Evolutionary conservation across 2,888 invertebrate species (phyloP).

Genomic region (Clitarchus hookeri): DNA sequence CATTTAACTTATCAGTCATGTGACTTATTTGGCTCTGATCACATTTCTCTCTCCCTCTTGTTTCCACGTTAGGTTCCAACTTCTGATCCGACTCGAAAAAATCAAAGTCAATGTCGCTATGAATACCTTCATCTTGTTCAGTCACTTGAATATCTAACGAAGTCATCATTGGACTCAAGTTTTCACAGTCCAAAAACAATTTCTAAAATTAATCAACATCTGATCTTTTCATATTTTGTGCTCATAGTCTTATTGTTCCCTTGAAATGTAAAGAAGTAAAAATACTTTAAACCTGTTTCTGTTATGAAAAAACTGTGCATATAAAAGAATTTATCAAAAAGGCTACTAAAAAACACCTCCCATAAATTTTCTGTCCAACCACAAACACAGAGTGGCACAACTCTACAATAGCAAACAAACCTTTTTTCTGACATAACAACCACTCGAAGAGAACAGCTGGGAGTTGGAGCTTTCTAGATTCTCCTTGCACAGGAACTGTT

Average conservation of each 20-base stretch:
- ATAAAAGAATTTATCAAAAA: background rate
- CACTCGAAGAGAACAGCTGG: background rate
- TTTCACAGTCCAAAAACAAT: background rate
- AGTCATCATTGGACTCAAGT: background rate
- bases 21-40: background rate
- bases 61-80: background rate
- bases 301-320: background rate
- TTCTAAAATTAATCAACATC: background rate
- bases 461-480: background rate
- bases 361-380: background rate
- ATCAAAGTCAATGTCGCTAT: conserved; percentile 32
- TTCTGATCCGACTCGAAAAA: conserved; percentile 27
- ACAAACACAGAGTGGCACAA: background rate
- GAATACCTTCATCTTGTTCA: conserved; percentile 27
- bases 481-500: background rate
- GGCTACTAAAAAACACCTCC: background rate
- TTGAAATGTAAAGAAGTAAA: background rate
- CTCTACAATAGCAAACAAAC: background rate
- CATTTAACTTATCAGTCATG: background rate
- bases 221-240: too few species aligned
- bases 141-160: background rate
- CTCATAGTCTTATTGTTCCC: too few species aligned
- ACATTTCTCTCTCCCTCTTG: background rate
- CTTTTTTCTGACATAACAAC: background rate
- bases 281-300: background rate